Percentiles rank a stretch among this genome's conserved stretches.
These are phyloP conservation scores for Rhombomys opimus DNA, from an alignment of 2,113 vertebrate genomes.

Conservation along the genomic window DNA sequence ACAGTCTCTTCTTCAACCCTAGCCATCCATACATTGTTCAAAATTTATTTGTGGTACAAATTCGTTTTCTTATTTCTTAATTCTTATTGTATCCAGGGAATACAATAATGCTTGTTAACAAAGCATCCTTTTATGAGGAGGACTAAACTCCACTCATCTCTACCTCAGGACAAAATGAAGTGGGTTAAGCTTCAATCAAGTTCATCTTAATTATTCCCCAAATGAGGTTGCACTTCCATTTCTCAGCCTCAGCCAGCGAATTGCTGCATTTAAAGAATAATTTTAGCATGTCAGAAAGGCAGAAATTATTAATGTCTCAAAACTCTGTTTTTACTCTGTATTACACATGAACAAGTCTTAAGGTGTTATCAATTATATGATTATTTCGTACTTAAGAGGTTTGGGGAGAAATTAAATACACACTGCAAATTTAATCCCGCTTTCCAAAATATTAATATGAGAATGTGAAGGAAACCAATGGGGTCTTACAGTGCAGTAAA, in stretches of 20 bases:
- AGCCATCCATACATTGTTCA: background rate
- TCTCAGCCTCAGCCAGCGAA: background rate
- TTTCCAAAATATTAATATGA: conserved; percentile 10
- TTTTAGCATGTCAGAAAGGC: background rate
- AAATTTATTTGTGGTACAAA: background rate
- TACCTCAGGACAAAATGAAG: background rate
- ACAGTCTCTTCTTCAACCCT: background rate
- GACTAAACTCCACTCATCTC: background rate
- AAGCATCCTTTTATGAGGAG: background rate
- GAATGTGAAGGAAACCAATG: background rate
- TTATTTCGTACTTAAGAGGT: background rate
- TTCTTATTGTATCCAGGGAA: background rate
- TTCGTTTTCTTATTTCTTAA: conserved; percentile 20
- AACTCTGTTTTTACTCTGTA: background rate
- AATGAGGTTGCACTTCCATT: background rate
- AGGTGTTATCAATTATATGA: background rate
- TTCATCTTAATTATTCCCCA: conserved; percentile 49
- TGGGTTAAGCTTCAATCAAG: conserved; percentile 4
- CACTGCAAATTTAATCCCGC: background rate
- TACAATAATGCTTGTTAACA: background rate
- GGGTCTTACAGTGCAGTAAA: background rate
- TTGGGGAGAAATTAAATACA: background rate
- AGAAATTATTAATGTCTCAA: conserved; percentile 20
- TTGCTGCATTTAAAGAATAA: background rate
- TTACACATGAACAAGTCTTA: background rate